phyloP scores from a whole-genome alignment of 1,140 invertebrate species.

The Phocides pigmalion region DNA sequence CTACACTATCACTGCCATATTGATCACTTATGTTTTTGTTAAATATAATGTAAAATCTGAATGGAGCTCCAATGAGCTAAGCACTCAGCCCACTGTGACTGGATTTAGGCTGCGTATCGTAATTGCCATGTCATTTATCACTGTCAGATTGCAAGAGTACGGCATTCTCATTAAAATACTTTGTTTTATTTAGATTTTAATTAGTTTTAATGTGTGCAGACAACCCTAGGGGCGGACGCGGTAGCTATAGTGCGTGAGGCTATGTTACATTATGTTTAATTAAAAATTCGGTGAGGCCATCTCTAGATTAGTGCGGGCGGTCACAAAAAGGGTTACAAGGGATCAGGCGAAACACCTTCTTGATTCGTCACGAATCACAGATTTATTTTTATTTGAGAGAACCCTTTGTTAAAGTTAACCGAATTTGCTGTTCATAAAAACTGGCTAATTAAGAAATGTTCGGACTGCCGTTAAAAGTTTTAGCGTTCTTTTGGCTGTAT shows the following conservation, averaged over 20 bases:
- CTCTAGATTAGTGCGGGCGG: conserved; percentile 75
- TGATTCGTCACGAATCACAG: conserved; percentile 79
- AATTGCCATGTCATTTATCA: conserved; percentile 34
- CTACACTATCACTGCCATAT: conserved; percentile 33
- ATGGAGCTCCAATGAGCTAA: conserved; percentile 28
- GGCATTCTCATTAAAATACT: conserved; percentile 42
- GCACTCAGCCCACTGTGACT: conserved; percentile 24
- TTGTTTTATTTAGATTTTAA: conserved; percentile 47
- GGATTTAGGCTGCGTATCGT: conserved; percentile 30
- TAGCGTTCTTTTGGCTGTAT: conserved; percentile 50
- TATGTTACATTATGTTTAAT: conserved; percentile 81
- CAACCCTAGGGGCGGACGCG: conserved; percentile 44
- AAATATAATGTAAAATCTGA: conserved; percentile 36
- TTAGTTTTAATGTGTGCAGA: conserved; percentile 36
- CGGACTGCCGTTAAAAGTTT: conserved; percentile 68
- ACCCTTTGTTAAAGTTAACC: conserved; percentile 77
- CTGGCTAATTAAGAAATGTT: conserved; percentile 81
- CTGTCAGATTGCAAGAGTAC: conserved; percentile 31
- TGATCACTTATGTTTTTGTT: conserved; percentile 34
- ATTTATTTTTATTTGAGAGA: conserved; percentile 81
- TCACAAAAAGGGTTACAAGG: conserved; percentile 78
- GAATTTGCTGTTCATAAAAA: conserved; percentile 81
- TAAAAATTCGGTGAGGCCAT: conserved; percentile 74
- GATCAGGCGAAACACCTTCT: conserved; percentile 73
- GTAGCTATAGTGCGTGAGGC: conserved; percentile 68